Conservation (phyloP, 1,140 invertebrate species). For the Archegozetes longisetosus region DNA sequence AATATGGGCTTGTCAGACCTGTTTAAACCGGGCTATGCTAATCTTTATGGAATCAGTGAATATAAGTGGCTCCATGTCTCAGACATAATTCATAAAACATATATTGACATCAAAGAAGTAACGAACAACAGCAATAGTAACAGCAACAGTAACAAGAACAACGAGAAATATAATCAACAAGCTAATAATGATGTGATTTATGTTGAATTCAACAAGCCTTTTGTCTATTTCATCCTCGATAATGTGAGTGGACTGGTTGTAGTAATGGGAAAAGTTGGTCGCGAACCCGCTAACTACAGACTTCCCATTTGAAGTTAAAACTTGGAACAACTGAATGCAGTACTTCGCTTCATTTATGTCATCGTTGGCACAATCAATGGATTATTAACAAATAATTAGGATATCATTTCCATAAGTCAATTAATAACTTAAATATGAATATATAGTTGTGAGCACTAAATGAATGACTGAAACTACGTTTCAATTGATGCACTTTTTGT, state of each 20-base stretch:
- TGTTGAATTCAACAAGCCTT: slow-evolving; percentile 21
- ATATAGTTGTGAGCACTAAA: too few relatives aligned
- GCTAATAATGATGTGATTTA: not conserved
- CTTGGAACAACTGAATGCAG: too few relatives aligned
- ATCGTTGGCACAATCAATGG: too few relatives aligned
- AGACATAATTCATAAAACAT: slow-evolving; percentile 23
- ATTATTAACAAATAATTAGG: too few relatives aligned
- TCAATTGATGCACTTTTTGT: too few relatives aligned
- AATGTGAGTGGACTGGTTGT: slow-evolving; percentile 23
- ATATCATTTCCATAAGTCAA: too few relatives aligned
- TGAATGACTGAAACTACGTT: too few relatives aligned
- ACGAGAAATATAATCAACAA: not conserved
- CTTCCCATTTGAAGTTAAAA: slow-evolving; percentile 4
- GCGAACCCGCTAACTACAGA: slow-evolving; percentile 3
- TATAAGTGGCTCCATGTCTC: slow-evolving; percentile 23
- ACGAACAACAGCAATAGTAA: not conserved
- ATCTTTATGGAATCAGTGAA: slow-evolving; percentile 21
- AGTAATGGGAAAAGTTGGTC: slow-evolving; percentile 24
- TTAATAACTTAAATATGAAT: too few relatives aligned
- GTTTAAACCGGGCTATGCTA: slow-evolving; percentile 22
- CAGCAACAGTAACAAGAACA: not conserved
- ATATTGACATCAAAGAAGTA: slow-evolving; percentile 19
- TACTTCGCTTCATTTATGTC: too few relatives aligned
- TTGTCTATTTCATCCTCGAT: slow-evolving; percentile 24
- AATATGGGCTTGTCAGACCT: slow-evolving; percentile 21